These are phyloP conservation scores for Malaclemys terrapin DNA, from an alignment of 2,113 vertebrate genomes.

Conservation along the genomic window DNA sequence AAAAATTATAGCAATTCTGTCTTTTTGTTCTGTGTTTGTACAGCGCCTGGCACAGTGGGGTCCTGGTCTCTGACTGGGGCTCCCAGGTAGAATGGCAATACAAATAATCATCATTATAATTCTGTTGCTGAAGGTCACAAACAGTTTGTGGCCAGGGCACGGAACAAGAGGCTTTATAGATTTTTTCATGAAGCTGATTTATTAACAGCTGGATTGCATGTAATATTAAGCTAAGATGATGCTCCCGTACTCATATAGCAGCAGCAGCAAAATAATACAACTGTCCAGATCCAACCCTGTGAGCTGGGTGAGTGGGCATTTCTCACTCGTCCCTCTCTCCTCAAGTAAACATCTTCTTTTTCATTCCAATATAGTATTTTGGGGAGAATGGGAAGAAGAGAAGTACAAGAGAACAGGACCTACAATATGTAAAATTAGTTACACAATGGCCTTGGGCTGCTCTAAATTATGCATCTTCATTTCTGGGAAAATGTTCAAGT, in stretches of 20 bases:
- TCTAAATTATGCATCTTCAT: conserved; percentile 18
- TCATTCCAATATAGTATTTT: neutral
- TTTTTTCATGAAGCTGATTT: neutral
- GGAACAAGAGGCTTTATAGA: neutral
- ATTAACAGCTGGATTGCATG: neutral
- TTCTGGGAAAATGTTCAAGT: conserved; percentile 36
- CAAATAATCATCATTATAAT: too few species aligned
- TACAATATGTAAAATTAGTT: conserved; percentile 40
- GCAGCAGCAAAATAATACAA: neutral
- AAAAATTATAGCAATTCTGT: neutral
- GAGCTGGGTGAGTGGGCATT: too few species aligned
- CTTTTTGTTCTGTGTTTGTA: too few species aligned
- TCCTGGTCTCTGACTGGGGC: too few species aligned
- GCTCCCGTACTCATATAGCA: neutral
- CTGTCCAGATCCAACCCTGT: neutral
- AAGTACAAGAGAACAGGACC: neutral
- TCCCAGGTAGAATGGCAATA: too few species aligned
- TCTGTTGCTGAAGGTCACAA: neutral
- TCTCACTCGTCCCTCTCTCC: neutral
- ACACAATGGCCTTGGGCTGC: conserved; percentile 11
- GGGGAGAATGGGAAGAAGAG: neutral
- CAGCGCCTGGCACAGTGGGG: too few species aligned
- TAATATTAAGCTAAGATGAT: neutral
- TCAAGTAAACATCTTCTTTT: neutral
- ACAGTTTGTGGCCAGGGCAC: neutral